Conservation (phyloP, 1,140 invertebrate species). For the Atopsyche davidsoni region DNA sequence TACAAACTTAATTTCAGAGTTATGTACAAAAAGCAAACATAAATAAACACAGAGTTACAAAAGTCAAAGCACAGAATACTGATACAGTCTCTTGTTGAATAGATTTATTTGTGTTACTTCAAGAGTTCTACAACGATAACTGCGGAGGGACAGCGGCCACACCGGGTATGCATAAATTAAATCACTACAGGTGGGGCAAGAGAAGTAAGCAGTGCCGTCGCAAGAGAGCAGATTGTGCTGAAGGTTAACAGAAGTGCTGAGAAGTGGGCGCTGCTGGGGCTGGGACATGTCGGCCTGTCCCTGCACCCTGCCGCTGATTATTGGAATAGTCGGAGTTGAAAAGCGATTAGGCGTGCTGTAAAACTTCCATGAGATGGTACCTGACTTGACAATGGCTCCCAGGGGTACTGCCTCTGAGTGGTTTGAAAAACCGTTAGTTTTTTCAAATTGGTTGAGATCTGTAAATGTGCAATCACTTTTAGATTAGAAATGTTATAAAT, state of each 20-base stretch:
- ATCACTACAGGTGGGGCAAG: slow-evolving; percentile 1
- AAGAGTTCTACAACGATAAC: neutral
- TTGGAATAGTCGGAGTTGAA: slow-evolving; percentile 5
- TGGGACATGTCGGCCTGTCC: neutral
- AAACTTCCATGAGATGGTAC: slow-evolving; percentile 18
- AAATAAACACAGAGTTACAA: neutral
- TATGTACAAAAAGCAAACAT: no score
- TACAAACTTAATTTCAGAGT: no score
- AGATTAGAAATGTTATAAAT: no score
- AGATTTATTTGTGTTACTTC: slow-evolving; percentile 4
- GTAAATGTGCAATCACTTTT: no score
- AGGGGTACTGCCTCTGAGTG: slow-evolving; percentile 12
- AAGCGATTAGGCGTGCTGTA: slow-evolving; percentile 6
- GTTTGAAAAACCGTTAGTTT: slow-evolving; percentile 12
- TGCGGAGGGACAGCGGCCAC: slow-evolving; percentile 6
- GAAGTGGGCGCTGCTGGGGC: neutral
- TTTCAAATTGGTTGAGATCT: slow-evolving; percentile 13
- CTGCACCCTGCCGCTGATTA: neutral
- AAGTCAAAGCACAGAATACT: neutral
- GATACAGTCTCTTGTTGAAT: slow-evolving; percentile 4
- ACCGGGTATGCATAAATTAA: slow-evolving; percentile 1
- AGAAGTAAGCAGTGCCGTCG: slow-evolving; percentile 11
- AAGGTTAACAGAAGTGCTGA: neutral
- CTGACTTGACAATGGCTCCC: slow-evolving; percentile 10
- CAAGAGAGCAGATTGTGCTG: slow-evolving; percentile 4